Evolutionary conservation across 2,113 vertebrate species (phyloP).

Genomic region (Aegithalos caudatus): DNA sequence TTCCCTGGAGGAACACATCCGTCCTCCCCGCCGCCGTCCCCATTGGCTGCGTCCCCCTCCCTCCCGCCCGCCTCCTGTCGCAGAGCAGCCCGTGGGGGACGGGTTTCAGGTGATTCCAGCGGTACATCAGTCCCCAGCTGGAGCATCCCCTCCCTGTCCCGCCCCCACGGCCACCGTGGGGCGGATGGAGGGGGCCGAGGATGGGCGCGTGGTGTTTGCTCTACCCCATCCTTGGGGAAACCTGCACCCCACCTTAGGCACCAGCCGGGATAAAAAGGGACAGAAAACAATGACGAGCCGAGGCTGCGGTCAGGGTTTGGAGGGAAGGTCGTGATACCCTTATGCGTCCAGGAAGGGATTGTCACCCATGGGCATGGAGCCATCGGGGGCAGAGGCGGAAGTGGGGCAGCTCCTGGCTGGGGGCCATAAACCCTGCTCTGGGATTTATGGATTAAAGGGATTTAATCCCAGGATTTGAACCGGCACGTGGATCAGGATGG

Average conservation of each 20-base stretch:
- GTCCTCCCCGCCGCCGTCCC: neutral
- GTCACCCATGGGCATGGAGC: neutral
- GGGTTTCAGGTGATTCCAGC: neutral
- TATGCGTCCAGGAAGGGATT: too few species aligned
- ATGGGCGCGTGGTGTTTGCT: neutral
- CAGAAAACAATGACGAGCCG: neutral
- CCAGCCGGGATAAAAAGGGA: neutral
- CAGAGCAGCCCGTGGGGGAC: neutral
- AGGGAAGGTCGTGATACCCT: neutral
- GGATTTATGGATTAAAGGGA: neutral
- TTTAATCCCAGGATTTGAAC: neutral
- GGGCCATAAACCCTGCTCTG: neutral
- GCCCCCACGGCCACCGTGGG: neutral
- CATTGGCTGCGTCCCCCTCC: neutral
- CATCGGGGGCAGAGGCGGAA: neutral
- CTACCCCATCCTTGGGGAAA: neutral
- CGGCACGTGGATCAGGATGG: fast-evolving
- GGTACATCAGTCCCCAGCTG: neutral
- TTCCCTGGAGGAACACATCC: neutral
- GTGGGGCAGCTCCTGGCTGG: neutral
- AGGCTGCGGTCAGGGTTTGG: neutral
- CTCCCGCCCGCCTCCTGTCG: neutral
- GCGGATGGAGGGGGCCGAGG: neutral
- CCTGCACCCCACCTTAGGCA: neutral
- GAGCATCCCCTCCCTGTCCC: neutral